These are phyloP conservation scores for Meandrina meandrites DNA, from an alignment of 92 coral and sea anemone genomes.

Conservation along the genomic window DNA sequence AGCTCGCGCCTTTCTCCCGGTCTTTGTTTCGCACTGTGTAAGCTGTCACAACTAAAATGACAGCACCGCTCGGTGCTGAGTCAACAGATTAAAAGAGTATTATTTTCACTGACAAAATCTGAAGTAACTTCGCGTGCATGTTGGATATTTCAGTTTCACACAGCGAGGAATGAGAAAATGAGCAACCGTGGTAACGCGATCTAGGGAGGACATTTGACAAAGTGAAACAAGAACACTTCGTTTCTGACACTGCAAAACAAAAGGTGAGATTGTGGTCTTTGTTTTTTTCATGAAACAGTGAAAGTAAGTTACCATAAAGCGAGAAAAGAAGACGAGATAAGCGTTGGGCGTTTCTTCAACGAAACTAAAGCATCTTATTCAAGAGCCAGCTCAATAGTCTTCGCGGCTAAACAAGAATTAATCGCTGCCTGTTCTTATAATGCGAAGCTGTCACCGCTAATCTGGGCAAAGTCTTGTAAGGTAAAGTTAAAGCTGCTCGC, in stretches of 20 bases:
- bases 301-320: neutral
- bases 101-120: slow-evolving; percentile 24
- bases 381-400: neutral
- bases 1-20: slow-evolving; percentile 40
- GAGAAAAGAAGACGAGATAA: neutral
- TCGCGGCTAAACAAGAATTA: slow-evolving; percentile 3
- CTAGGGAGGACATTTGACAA: neutral
- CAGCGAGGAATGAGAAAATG: neutral
- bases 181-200: slow-evolving; percentile 6
- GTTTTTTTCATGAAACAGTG: neutral
- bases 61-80: slow-evolving; percentile 53
- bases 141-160: neutral
- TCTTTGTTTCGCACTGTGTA: slow-evolving; percentile 50
- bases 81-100: slow-evolving; percentile 51
- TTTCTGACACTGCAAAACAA: neutral
- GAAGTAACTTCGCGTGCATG: slow-evolving; percentile 1
- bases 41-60: slow-evolving; percentile 55
- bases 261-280: slow-evolving; percentile 7
- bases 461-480: slow-evolving; percentile 32
- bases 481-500: slow-evolving; percentile 27
- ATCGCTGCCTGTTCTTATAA: slow-evolving; percentile 17
- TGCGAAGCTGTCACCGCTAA: slow-evolving; percentile 20
- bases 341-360: neutral
- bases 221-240: neutral
- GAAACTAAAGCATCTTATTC: neutral